These are phyloP conservation scores for Dasysyrphus tricinctus DNA, from an alignment of 2,888 invertebrate genomes.

Conservation along the genomic window DNA sequence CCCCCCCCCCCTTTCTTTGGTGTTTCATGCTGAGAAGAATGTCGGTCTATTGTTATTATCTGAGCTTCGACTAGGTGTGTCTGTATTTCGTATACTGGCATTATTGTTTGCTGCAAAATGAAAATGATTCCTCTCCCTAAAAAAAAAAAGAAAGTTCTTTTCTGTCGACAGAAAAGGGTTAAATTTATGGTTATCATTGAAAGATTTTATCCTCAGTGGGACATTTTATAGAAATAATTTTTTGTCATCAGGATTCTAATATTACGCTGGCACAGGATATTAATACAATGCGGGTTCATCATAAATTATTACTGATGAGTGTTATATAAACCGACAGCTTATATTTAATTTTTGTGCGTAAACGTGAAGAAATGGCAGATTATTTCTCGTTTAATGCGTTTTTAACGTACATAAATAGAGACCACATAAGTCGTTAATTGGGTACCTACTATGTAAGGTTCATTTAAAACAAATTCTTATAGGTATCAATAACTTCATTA, in stretches of 20 bases:
- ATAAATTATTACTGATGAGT: neutral
- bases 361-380: neutral
- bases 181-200: slow-evolving; percentile 6
- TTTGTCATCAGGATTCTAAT: neutral
- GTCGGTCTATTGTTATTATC: slow-evolving; percentile 4
- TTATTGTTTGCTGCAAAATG: slow-evolving; percentile 19
- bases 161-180: neutral
- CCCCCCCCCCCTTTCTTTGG: neutral
- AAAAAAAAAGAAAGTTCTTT: neutral
- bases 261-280: neutral
- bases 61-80: neutral
- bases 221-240: neutral
- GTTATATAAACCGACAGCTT: neutral
- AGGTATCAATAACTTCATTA: neutral
- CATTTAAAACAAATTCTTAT: too few species aligned
- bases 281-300: neutral
- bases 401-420: too few species aligned
- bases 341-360: neutral
- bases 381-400: too few species aligned
- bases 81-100: neutral
- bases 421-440: too few species aligned
- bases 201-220: neutral
- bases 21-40: slow-evolving; percentile 9
- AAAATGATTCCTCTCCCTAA: neutral
- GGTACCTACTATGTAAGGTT: too few species aligned